Evolutionary conservation across 2,888 invertebrate genomes (phyloP), one percentile per base, ranked within the genome.

Genomic region (Caenorhabditis zanzibari): DNA sequence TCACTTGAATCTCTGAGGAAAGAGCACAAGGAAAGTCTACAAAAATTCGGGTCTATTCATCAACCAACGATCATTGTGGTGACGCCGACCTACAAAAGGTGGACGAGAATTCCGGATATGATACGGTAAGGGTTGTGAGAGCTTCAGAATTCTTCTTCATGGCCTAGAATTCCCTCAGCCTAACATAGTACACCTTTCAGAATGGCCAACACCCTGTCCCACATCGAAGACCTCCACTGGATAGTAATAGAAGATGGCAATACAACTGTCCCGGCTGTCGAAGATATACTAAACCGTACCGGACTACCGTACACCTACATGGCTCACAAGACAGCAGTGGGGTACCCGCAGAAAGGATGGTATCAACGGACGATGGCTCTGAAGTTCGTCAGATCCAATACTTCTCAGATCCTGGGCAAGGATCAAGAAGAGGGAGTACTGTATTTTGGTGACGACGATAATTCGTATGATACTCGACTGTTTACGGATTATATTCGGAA

Each of bases 261-360:
- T 7, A 24, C 16, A 4, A 83, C 63, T 16, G 64, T 74, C 2
- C 56, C 73, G 2, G 69, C 69, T 14, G 81, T 88, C 1, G 54
- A 75, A 26, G 24, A 47, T 1, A 44, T 89, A 35, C 81, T 89
- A 7, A 44, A 86, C 4, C 32, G 85, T 38, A 81, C 88, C 0
- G 75, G 68, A 6, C 52, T 89, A 9, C 77, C 80, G 22, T 86
- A 71, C 69, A 86, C 87, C 10, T 88, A 88, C 54, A 38, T 88
- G 44, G 77, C 86, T 12, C 73, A 71, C 35, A 81, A 73, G 38
- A 88, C 88, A 0, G 71, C 63, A 4, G 38, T 41, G 14, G 88
- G 87, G 6, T 88, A 86, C 74, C 88, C 88, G 41, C 86, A 86
- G 59, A 77, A 88, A 47, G 90, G 90, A n/a, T 90, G 90, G 90